Evolutionary conservation across 1,140 invertebrate genomes (phyloP).

Genomic region (Eueides isabella): DNA sequence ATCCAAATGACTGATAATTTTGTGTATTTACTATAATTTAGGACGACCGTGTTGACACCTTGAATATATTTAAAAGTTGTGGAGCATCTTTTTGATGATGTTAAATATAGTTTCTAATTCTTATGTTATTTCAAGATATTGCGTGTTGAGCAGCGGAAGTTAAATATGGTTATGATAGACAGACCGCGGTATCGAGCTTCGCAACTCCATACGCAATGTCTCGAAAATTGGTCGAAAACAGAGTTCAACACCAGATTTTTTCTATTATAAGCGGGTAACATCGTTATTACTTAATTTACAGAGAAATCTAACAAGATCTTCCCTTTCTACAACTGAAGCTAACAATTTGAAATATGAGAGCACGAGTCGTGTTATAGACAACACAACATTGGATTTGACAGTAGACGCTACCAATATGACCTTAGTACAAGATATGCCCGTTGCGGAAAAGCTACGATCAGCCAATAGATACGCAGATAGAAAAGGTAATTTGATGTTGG

Average conservation of each 20-base stretch:
- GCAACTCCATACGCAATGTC: too few species aligned
- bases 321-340: constrained; percentile 24
- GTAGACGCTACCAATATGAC: constrained; percentile 66
- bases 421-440: constrained; percentile 60
- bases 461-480: constrained; percentile 68
- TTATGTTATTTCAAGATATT: too few species aligned
- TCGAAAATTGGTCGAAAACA: too few species aligned
- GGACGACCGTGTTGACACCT: neutral
- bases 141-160: too few species aligned
- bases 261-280: too few species aligned
- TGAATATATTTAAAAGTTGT: neutral
- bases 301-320: constrained; percentile 42
- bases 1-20: neutral
- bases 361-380: constrained; percentile 42
- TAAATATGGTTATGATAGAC: too few species aligned
- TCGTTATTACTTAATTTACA: too few species aligned
- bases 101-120: too few species aligned
- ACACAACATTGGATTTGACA: constrained; percentile 57
- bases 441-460: constrained; percentile 66
- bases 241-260: too few species aligned
- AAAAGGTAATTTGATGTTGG: constrained; percentile 54
- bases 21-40: neutral
- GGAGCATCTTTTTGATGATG: neutral
- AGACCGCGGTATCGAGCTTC: too few species aligned
- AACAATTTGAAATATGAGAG: constrained; percentile 9